These are phyloP conservation scores for Cherax destructor DNA, from an alignment of 1,140 invertebrate genomes.

Conservation along the genomic window DNA sequence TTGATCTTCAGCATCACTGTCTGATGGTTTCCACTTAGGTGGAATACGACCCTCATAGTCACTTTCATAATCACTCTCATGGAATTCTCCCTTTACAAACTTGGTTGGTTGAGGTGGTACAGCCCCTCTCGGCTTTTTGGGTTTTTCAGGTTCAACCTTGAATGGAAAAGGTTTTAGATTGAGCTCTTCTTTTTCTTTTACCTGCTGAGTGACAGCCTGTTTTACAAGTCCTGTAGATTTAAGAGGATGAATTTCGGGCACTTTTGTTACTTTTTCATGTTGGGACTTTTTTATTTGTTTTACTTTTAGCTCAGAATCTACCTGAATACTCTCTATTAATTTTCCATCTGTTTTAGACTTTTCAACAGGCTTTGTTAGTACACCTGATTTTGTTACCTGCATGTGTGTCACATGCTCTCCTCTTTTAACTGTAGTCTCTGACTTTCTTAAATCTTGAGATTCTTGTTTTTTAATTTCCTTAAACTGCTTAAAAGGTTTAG, in stretches of 20 bases:
- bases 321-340: background rate
- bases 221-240: conserved; percentile 67
- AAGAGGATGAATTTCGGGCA: conserved; percentile 51
- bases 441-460: background rate
- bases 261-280: background rate
- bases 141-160: conserved; percentile 74
- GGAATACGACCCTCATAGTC: conserved; percentile 82
- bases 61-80: conserved; percentile 84
- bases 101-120: conserved; percentile 80
- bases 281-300: conserved; percentile 13
- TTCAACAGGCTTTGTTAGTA: background rate
- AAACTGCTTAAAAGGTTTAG: conserved; percentile 10
- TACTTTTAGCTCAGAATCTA: conserved; percentile 5
- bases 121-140: conserved; percentile 68
- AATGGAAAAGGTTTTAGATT: conserved; percentile 77
- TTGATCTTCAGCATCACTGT: conserved; percentile 57
- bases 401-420: background rate
- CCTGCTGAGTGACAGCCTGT: conserved; percentile 41
- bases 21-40: conserved; percentile 77
- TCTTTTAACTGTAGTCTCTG: conserved; percentile 3
- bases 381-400: background rate
- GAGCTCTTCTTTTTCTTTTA: conserved; percentile 71
- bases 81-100: conserved; percentile 83
- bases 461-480: conserved; percentile 14
- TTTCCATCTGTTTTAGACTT: conserved; percentile 22